Evolutionary conservation across 2,888 invertebrate genomes (phyloP), one percentile per base, ranked within the genome.

Genomic region (Neoscelio sp.): DNA sequence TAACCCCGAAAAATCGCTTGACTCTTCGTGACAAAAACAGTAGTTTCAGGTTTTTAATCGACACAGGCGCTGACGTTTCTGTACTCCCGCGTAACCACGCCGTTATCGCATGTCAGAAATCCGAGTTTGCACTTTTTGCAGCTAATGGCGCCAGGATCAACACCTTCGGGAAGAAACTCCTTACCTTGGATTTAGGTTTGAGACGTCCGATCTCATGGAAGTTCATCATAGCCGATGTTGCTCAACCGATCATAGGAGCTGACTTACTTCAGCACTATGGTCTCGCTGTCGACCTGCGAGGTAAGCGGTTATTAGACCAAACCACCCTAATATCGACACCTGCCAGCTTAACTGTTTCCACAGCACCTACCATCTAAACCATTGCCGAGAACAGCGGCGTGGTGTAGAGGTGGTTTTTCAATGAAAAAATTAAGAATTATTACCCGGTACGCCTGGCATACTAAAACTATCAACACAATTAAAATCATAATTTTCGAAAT

Each of bases 211-310:
- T 85, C 28, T 52, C 62, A 0, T 88, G 87, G 87, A 62, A 80
- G 0, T 89, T 88, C 60, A 62, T 84, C 0, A 78, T 88, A 0
- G 87, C 88, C 0, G 85, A 88, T 28, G 85, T 87, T 2, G 71
- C 85, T 0, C 83, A 82, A 10, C 83, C 88, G 0, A 88, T 89
- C 5, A 87, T 89, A 8, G 87, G 87, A 1, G 85, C 82, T 0
- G 87, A 88, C 78, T 23, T 68, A n/a, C 10, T 71, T 15, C n/a
- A 15, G 0, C 68, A 68, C 13, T 68, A 35, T 12, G 48, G 83
- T 8, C 58, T 89, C 0, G 67, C 88, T 0, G 84, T 87, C 0
- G 87, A 88, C 54, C 35, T 82, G 0, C 58, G 73, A 5, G 81
- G 85, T 2, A 44, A 40, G 40, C n/a, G 42, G 2, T 23, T 70